These are phyloP conservation scores for Polypedilum vanderplanki DNA, from an alignment of 1,140 invertebrate genomes.

Conservation along the genomic window DNA sequence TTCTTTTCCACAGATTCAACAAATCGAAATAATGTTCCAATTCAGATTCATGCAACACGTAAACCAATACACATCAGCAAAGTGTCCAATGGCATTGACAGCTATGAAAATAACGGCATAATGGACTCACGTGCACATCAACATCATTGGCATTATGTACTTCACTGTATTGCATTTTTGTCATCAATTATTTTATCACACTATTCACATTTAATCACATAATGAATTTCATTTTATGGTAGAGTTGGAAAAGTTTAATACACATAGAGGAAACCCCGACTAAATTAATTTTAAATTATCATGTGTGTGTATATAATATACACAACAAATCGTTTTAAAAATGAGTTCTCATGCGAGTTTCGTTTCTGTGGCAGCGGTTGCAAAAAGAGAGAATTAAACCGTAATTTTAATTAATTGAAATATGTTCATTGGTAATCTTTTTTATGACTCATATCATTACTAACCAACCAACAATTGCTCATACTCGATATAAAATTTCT, in stretches of 20 bases:
- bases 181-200: conserved; percentile 23
- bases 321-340: conserved; percentile 19
- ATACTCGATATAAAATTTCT: too few relatives aligned
- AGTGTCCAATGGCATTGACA: neutral
- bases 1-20: neutral
- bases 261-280: neutral
- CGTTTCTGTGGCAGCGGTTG: neutral
- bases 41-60: neutral
- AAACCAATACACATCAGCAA: neutral
- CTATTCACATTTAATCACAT: conserved; percentile 23
- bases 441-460: neutral
- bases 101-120: neutral
- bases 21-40: neutral
- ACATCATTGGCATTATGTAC: neutral
- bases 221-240: conserved; percentile 21
- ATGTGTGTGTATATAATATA: neutral
- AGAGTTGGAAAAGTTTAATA: neutral
- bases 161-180: neutral
- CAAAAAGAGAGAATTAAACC: neutral
- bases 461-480: too few relatives aligned
- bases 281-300: conserved; percentile 27
- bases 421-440: conserved; percentile 6
- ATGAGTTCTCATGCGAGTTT: neutral
- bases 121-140: neutral
- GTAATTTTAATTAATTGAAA: conserved; percentile 11